Evolutionary conservation across 2,797 vertebrate species (phyloP).

Genomic region (Acipenser ruthenus): DNA sequence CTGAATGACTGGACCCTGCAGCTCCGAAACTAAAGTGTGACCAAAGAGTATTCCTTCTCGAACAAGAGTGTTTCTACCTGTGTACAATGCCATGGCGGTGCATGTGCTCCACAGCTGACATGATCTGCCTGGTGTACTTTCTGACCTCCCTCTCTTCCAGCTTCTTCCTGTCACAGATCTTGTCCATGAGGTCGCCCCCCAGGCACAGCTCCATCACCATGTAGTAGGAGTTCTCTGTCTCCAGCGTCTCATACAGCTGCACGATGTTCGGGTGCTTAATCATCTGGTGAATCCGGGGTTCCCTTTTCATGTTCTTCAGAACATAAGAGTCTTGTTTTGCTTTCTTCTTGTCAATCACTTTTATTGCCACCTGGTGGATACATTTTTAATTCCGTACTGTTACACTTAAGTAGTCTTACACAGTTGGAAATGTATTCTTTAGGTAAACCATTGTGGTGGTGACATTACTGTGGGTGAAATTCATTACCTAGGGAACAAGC

Average conservation of each 20-base stretch:
- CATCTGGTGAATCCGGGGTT: constrained; percentile 73
- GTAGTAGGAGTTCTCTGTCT: constrained; percentile 79
- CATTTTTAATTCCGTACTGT: too few relatives aligned
- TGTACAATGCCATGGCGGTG: constrained; percentile 66
- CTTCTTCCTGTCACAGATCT: constrained; percentile 68
- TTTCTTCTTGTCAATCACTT: constrained; percentile 83
- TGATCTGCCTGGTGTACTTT: constrained; percentile 67
- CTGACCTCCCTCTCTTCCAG: constrained; percentile 68
- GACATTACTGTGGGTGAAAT: too few relatives aligned
- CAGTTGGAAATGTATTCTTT: too few relatives aligned
- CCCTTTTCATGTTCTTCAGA: constrained; percentile 74
- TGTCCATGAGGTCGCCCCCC: constrained; percentile 72
- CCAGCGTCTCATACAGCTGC: constrained; percentile 66
- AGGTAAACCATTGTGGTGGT: too few relatives aligned
- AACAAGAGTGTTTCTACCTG: constrained; percentile 45
- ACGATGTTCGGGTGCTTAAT: constrained; percentile 69
- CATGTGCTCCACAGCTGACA: constrained; percentile 67
- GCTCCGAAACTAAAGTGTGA: too few relatives aligned
- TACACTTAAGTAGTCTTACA: too few relatives aligned
- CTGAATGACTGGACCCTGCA: too few relatives aligned
- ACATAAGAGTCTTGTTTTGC: constrained; percentile 69
- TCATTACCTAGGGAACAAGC: too few relatives aligned
- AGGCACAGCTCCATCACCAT: constrained; percentile 75
- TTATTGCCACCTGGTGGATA: constrained; percentile 64
- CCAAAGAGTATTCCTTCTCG: too few relatives aligned